Percentiles rank a stretch among this genome's conserved stretches.
These are phyloP conservation scores for Mizuhopecten yessoensis DNA, from an alignment of 1,140 invertebrate species.

Conservation along the genomic window DNA sequence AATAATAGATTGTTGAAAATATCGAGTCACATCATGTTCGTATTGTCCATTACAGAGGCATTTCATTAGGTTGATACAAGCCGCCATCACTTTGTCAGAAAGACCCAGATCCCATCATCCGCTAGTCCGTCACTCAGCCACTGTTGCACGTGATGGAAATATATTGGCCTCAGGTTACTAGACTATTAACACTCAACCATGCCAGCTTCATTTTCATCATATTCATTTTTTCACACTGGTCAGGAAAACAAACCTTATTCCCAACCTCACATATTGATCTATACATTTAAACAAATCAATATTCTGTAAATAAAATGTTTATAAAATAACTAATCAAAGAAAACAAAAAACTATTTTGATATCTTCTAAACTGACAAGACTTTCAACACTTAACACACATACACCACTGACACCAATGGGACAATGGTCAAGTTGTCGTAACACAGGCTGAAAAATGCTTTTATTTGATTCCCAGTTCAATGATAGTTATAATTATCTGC, in stretches of 20 bases:
- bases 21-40: constrained; percentile 48
- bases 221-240: neutral
- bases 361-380: neutral
- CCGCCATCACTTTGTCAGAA: constrained; percentile 44
- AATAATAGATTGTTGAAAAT: constrained; percentile 57
- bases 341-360: neutral
- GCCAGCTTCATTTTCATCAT: neutral
- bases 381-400: neutral
- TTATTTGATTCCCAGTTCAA: neutral
- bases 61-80: constrained; percentile 51
- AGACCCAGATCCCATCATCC: constrained; percentile 11
- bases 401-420: neutral
- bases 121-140: constrained; percentile 6
- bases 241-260: neutral
- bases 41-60: constrained; percentile 48
- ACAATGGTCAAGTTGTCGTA: neutral
- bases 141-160: constrained; percentile 37
- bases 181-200: neutral
- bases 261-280: neutral
- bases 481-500: constrained; percentile 26
- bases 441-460: neutral
- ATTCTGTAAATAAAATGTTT: neutral
- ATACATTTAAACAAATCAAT: neutral
- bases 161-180: neutral
- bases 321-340: neutral